Percentiles rank a stretch among this genome's conserved stretches.
phyloP scores from a whole-genome alignment of 2,797 vertebrate genomes.

The Emydoidea blandingii region DNA sequence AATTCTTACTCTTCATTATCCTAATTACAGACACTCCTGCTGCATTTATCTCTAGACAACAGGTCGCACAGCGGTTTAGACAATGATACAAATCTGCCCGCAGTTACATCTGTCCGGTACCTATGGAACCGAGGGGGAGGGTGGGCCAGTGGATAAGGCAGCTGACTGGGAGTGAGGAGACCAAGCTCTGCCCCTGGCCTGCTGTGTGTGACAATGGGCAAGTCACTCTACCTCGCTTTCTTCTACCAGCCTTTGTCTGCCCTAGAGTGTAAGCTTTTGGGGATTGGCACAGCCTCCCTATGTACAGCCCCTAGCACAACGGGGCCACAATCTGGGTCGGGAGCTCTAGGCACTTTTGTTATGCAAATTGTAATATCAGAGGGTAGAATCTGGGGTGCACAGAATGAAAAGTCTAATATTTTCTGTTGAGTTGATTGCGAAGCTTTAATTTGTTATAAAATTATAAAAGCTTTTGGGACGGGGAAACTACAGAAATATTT shows the following conservation, averaged over 20 bases:
- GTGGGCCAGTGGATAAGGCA: neutral
- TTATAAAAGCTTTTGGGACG: neutral
- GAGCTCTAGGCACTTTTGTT: neutral
- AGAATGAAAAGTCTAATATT: neutral
- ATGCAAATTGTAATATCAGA: neutral
- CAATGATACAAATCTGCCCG: neutral
- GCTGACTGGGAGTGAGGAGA: neutral
- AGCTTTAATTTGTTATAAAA: neutral
- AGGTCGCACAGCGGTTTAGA: neutral
- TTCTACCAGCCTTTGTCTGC: neutral
- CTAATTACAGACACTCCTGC: neutral
- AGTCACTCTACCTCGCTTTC: neutral
- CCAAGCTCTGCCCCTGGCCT: too few species aligned
- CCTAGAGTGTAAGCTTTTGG: neutral
- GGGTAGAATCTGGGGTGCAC: neutral
- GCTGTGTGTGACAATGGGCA: too few species aligned
- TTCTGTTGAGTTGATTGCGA: neutral
- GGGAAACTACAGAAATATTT: neutral
- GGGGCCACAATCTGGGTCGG: neutral
- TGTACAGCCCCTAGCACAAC: neutral
- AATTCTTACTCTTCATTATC: neutral
- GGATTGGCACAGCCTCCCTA: neutral
- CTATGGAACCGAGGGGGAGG: fast-evolving
- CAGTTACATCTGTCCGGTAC: neutral
- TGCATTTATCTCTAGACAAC: neutral